Conservation (phyloP, 2,113 vertebrate species). For the Oxyura jamaicensis region DNA sequence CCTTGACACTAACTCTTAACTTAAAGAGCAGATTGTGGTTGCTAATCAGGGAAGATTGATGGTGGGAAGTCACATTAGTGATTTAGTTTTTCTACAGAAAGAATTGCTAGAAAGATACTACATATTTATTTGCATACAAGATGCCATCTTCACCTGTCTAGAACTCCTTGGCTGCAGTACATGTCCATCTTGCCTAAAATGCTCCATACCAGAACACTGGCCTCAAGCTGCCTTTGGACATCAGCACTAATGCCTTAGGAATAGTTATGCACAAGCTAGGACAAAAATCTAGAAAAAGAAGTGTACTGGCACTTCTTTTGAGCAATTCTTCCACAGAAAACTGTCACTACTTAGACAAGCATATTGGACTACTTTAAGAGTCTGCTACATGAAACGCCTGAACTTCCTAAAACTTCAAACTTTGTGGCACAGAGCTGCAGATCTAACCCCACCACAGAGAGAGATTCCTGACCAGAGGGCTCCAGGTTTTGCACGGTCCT, state of each 20-base stretch:
- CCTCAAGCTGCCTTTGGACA: not conserved
- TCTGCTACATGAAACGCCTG: rapidly evolving
- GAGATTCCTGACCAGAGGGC: not conserved
- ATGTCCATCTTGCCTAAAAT: not conserved
- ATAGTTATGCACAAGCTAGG: not conserved
- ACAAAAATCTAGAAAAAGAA: not conserved
- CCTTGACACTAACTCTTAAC: not conserved
- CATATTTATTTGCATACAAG: not conserved
- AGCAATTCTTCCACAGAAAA: not conserved
- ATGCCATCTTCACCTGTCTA: not conserved
- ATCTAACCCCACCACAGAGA: not conserved
- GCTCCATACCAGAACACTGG: not conserved
- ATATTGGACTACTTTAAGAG: not conserved
- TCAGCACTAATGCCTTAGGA: not conserved
- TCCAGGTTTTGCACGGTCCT: not conserved
- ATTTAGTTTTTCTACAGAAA: not conserved
- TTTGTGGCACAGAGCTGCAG: not conserved
- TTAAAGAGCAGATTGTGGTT: not conserved
- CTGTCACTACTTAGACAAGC: not conserved
- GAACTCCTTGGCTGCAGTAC: not conserved
- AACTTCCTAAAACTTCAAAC: not conserved
- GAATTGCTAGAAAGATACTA: not conserved
- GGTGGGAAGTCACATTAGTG: not conserved
- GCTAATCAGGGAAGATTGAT: not conserved
- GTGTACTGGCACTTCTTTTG: not conserved